Percentiles rank a stretch among this genome's conserved stretches.
Conservation (phyloP, 35 echinoderm and acorn worm species). For the Ophioderma brevispina region DNA sequence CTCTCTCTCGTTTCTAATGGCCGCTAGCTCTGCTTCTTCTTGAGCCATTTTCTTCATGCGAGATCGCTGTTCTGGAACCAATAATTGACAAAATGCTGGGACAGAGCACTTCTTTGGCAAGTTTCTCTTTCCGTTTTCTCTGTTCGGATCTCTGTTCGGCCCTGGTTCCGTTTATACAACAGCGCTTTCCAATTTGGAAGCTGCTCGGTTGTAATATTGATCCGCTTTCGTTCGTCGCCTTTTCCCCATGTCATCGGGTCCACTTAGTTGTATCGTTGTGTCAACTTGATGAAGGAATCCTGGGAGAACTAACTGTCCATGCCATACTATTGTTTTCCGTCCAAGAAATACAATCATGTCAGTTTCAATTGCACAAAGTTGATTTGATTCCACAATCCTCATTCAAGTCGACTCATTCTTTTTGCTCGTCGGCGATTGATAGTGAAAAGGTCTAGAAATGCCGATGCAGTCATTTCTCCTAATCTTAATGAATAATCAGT, state of each 20-base stretch:
- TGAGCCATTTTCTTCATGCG: conserved; percentile 63
- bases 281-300: not conserved
- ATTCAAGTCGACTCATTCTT: too few relatives aligned
- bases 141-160: conserved; percentile 73
- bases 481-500: too few relatives aligned
- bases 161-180: conserved; percentile 73
- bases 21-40: conserved; percentile 53
- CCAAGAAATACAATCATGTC: too few relatives aligned
- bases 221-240: conserved; percentile 69
- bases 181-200: conserved; percentile 69
- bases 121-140: conserved; percentile 75
- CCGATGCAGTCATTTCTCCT: too few relatives aligned
- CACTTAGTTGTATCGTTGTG: not conserved
- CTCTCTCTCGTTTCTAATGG: conserved; percentile 4
- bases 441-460: too few relatives aligned
- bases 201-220: conserved; percentile 65
- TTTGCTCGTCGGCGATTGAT: too few relatives aligned
- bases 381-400: too few relatives aligned
- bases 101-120: conserved; percentile 71
- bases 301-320: not conserved
- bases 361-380: too few relatives aligned
- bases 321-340: not conserved
- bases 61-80: conserved; percentile 98
- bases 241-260: not conserved
- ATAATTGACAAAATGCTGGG: conserved; percentile 84